Evolutionary conservation across 1,140 invertebrate genomes (phyloP), one percentile per base, ranked within the genome.

Genomic region (Camponotus floridanus): DNA sequence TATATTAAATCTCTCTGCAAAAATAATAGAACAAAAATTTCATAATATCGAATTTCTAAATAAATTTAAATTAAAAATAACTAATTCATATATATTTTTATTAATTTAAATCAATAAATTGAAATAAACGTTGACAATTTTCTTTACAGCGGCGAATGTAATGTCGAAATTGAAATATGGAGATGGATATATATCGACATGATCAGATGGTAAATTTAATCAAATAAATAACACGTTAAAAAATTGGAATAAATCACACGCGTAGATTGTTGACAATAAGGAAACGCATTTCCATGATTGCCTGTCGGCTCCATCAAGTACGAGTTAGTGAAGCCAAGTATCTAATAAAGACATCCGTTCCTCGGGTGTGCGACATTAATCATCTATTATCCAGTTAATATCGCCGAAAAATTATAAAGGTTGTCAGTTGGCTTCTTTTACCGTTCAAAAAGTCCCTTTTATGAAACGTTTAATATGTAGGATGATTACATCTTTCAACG

Each of bases 291-390:
- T 85, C 36, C 61, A 85, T 59, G 73, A 76, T 86, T 80, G 42
- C 65, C 42, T 31, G 45, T 31, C 39, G 67, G n/a, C 55, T 87
- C 80, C 65, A 87, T 86, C 76, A 73, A 55, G n/a, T 73, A 11
- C 81, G 9, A 62, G 51, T 80, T 64, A 26, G 65, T 51, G 55
- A 57, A 78, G 62, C 76, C 71, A 57, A 85, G 67, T 62, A 48
- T 89, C 74, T 70, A 76, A 71, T 83, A 48, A 39, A 85, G 61
- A 59, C 86, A 62, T 87, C 78, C 59, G 62, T 36, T 65, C 39
- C 57, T 74, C 74, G 79, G 51, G 61, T 61, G 71, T 55, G 62
- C 76, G 64, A 90, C 87, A 86, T 90, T 88, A 62, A 59, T 64
- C 73, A 64, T 86, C 65, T 59, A 68, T 86, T 80, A 80, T 80